phyloP scores from a whole-genome alignment of 2,888 invertebrate genomes.

The Chesias legatella region DNA sequence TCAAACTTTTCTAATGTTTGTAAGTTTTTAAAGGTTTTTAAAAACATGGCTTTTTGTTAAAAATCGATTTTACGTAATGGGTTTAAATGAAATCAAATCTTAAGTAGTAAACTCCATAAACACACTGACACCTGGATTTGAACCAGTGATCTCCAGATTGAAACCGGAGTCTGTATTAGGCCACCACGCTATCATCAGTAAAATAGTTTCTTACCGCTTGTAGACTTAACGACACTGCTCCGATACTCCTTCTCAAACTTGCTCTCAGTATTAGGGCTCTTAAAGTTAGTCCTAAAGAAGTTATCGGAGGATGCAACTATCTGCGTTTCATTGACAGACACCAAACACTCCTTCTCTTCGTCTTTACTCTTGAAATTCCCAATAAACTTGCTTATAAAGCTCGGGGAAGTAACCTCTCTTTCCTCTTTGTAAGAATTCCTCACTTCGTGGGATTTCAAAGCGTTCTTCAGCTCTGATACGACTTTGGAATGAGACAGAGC shows the following conservation, averaged over 20 bases:
- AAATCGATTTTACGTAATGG: no score
- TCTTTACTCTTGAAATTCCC: slow-evolving; percentile 69
- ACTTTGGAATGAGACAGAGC: slow-evolving; percentile 74
- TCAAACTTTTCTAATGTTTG: no score
- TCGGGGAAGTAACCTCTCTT: slow-evolving; percentile 55
- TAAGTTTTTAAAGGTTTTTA: no score
- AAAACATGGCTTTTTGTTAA: no score
- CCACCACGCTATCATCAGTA: no score
- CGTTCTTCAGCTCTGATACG: slow-evolving; percentile 70
- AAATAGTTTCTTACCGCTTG: slow-evolving; percentile 56
- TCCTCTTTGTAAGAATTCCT: slow-evolving; percentile 53
- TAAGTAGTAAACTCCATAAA: no score
- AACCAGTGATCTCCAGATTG: no score
- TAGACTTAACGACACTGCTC: slow-evolving; percentile 61
- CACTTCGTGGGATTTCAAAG: slow-evolving; percentile 65
- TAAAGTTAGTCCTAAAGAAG: slow-evolving; percentile 71
- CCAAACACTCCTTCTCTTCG: slow-evolving; percentile 66
- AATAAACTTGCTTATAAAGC: slow-evolving; percentile 71
- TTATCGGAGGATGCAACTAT: slow-evolving; percentile 74
- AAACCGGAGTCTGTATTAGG: no score
- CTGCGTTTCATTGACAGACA: slow-evolving; percentile 50
- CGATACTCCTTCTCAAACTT: slow-evolving; percentile 66
- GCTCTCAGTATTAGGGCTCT: slow-evolving; percentile 55
- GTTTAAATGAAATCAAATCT: no score
- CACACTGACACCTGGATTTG: no score